These are phyloP conservation scores for Aethina tumida DNA, from an alignment of 1,140 invertebrate species.

Conservation along the genomic window DNA sequence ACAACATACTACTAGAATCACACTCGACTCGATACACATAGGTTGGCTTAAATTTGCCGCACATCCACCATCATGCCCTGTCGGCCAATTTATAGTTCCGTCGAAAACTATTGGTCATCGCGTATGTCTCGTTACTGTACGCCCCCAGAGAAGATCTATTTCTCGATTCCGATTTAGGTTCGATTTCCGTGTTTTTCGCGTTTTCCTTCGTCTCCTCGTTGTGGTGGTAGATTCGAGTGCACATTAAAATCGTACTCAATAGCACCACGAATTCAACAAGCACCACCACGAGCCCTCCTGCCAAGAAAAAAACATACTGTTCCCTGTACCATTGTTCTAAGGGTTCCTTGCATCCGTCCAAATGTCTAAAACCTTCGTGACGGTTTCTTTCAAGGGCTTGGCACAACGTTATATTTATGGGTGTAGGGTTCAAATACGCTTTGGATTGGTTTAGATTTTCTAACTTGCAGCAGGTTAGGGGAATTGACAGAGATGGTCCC, in stretches of 20 bases:
- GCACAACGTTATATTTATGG: constrained; percentile 58
- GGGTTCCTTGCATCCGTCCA: constrained; percentile 57
- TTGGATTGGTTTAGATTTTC: constrained; percentile 47
- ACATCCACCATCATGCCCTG: constrained; percentile 29
- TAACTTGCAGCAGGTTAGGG: constrained; percentile 67
- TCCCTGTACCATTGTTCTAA: constrained; percentile 68
- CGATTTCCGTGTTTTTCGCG: constrained; percentile 11
- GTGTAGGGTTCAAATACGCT: constrained; percentile 66
- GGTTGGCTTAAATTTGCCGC: constrained; percentile 15
- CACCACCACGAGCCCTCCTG: constrained; percentile 51
- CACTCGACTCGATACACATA: constrained; percentile 23
- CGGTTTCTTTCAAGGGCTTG: constrained; percentile 53
- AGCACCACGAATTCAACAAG: constrained; percentile 59
- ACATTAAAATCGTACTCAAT: constrained; percentile 57
- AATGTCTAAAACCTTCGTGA: constrained; percentile 51
- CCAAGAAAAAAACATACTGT: constrained; percentile 61
- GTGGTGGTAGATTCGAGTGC: constrained; percentile 41
- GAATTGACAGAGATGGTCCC: constrained; percentile 60
- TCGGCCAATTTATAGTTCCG: constrained; percentile 33
- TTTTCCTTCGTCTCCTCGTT: constrained; percentile 26
- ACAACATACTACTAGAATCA: constrained; percentile 32
- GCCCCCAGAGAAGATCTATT: constrained; percentile 15
- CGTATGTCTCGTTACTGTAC: constrained; percentile 32
- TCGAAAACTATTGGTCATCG: constrained; percentile 30
- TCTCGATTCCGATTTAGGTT: constrained; percentile 16